phyloP scores from a whole-genome alignment of 2,113 vertebrate genomes.

The Cacatua alba region DNA sequence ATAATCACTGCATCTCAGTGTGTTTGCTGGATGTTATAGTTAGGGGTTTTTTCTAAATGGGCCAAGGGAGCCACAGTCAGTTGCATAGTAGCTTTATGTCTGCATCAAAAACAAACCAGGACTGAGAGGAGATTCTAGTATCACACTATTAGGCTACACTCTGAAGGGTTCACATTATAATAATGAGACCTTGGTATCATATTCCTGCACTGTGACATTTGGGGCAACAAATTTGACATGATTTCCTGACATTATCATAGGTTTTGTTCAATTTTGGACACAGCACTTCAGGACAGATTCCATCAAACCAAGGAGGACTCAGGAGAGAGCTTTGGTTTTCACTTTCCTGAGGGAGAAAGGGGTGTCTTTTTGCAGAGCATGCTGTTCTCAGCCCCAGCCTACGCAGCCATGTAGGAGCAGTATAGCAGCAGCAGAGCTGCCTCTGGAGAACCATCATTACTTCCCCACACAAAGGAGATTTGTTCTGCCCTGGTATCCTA shows the following conservation, averaged over 20 bases:
- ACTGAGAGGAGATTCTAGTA: neutral
- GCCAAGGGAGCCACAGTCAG: neutral
- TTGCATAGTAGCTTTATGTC: neutral
- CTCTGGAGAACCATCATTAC: neutral
- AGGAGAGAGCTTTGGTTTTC: neutral
- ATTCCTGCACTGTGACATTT: neutral
- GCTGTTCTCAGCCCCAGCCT: neutral
- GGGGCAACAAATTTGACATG: neutral
- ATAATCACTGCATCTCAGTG: neutral
- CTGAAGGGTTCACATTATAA: neutral
- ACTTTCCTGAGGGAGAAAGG: neutral
- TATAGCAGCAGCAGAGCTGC: neutral
- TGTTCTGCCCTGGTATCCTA: neutral
- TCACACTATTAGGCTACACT: neutral
- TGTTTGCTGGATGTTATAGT: neutral
- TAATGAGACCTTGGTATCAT: neutral
- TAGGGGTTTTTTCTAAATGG: neutral
- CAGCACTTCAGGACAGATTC: neutral
- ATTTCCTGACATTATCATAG: neutral
- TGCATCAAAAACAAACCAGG: neutral
- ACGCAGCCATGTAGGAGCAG: neutral
- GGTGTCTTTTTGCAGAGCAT: accelerated
- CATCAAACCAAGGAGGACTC: neutral
- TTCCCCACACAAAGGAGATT: neutral
- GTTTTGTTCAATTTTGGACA: neutral